phyloP scores from a whole-genome alignment of 2,888 invertebrate species.

The Microchrysa polita region DNA sequence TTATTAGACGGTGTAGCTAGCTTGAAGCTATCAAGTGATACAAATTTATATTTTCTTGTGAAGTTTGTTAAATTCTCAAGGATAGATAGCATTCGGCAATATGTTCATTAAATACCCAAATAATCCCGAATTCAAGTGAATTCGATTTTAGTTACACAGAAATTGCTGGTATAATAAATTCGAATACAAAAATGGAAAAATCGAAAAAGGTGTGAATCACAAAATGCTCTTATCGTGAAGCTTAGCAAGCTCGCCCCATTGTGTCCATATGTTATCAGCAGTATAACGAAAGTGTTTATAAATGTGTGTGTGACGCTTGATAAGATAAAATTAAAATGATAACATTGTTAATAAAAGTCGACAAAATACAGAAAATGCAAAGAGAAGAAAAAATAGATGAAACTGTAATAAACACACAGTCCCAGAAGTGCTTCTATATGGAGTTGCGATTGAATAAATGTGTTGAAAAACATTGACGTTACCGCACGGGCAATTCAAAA shows the following conservation, averaged over 20 bases:
- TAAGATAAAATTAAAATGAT: slow-evolving; percentile 32
- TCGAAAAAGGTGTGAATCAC: slow-evolving; percentile 15
- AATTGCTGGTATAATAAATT: no score
- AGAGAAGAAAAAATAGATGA: neutral
- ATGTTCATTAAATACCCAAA: no score
- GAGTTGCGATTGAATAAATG: neutral
- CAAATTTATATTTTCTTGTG: no score
- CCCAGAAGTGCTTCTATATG: neutral
- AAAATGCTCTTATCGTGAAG: neutral
- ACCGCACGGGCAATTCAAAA: slow-evolving; percentile 10
- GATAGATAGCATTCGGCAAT: no score
- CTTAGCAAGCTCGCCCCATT: neutral
- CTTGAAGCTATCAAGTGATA: no score
- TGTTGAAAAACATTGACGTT: slow-evolving; percentile 16
- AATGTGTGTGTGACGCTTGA: slow-evolving; percentile 22
- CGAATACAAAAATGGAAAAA: no score
- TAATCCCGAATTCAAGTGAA: no score
- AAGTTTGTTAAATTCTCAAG: no score
- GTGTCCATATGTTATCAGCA: slow-evolving; percentile 26
- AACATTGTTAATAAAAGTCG: slow-evolving; percentile 11
- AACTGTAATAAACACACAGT: neutral
- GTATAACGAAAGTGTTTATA: slow-evolving; percentile 5
- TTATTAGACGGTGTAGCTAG: no score
- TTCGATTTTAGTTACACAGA: no score
- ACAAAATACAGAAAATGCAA: neutral